phyloP scores from a whole-genome alignment of 2,797 vertebrate species.

The Urophycis tenuis region DNA sequence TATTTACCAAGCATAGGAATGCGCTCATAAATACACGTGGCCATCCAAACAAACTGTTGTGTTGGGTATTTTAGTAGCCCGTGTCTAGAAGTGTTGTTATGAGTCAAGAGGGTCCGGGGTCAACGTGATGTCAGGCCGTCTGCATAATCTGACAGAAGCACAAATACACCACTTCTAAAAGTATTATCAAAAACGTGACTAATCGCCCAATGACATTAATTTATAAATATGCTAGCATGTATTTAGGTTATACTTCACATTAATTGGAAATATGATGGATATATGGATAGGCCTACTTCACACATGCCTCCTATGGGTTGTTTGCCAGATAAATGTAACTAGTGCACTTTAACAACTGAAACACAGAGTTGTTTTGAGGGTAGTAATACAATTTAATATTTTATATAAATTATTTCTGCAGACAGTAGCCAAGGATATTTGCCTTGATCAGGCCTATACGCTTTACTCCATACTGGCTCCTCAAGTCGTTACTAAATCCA shows the following conservation, averaged over 20 bases:
- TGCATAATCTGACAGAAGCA: conserved; percentile 9
- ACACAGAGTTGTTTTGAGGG: neutral
- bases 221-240: neutral
- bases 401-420: neutral
- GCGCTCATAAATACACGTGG: conserved; percentile 62
- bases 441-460: neutral
- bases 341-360: neutral
- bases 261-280: neutral
- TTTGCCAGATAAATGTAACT: neutral
- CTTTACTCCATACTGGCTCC: neutral
- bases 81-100: conserved; percentile 24
- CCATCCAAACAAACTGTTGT: conserved; percentile 64
- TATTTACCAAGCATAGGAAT: conserved; percentile 60
- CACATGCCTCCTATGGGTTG: neutral
- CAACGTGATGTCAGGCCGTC: conserved; percentile 38
- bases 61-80: conserved; percentile 27
- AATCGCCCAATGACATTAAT: neutral
- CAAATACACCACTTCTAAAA: conserved; percentile 2
- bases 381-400: neutral
- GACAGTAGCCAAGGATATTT: neutral
- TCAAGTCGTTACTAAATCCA: neutral
- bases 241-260: neutral
- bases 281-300: neutral
- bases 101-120: conserved; percentile 37
- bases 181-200: neutral